These are phyloP conservation scores for Hydropsyche betteni DNA, from an alignment of 2,888 invertebrate species.

Conservation along the genomic window DNA sequence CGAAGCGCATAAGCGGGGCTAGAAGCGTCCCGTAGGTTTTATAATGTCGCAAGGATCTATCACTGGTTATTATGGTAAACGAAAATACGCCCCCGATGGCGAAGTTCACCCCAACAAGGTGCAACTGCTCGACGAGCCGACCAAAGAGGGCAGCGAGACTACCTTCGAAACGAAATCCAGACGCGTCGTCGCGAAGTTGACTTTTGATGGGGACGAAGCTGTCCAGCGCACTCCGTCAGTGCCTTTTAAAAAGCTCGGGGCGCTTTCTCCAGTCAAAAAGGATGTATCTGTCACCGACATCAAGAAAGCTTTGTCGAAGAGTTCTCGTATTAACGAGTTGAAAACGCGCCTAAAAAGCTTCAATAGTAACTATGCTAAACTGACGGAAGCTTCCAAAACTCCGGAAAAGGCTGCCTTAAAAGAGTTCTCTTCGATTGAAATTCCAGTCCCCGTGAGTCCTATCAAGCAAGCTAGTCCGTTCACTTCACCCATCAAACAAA, in stretches of 20 bases:
- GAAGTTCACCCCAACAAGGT: conserved; percentile 9
- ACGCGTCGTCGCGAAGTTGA: conserved; percentile 50
- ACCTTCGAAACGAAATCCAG: conserved; percentile 27
- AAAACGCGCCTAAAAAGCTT: conserved; percentile 74
- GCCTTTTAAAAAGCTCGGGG: conserved; percentile 58
- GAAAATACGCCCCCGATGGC: conserved; percentile 22
- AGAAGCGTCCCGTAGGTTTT: too few relatives aligned
- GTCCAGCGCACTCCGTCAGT: conserved; percentile 45
- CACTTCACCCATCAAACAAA: conserved; percentile 59
- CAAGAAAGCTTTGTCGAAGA: conserved; percentile 72
- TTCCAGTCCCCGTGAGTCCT: conserved; percentile 80
- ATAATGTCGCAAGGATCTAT: conserved; percentile 1
- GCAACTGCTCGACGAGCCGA: background rate
- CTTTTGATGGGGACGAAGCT: conserved; percentile 44
- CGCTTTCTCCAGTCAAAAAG: conserved; percentile 57
- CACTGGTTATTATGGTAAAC: conserved; percentile 11
- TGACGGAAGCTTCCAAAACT: conserved; percentile 58
- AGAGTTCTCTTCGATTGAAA: conserved; percentile 77
- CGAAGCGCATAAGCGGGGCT: too few relatives aligned
- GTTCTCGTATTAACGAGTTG: conserved; percentile 75
- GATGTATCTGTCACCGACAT: conserved; percentile 62
- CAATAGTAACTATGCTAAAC: conserved; percentile 70
- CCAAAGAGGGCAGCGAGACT: background rate
- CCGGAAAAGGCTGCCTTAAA: conserved; percentile 67
- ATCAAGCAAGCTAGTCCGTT: conserved; percentile 63